A percentile compares a stretch with the other conserved stretches of the same genome.
phyloP scores from a whole-genome alignment of 2,113 vertebrate genomes.

The Pterocles orientalis region DNA sequence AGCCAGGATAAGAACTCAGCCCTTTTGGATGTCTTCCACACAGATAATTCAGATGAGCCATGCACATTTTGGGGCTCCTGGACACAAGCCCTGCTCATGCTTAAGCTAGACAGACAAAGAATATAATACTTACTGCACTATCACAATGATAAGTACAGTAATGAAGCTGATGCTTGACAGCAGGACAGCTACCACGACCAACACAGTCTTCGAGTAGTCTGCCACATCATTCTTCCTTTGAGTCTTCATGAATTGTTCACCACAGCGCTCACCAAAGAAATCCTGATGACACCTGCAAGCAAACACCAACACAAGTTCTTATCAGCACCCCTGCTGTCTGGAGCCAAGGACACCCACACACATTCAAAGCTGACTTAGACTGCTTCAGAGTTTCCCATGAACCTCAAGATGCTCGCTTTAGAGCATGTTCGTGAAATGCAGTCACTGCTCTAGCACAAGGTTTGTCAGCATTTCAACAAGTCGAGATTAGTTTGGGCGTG shows the following conservation, averaged over 20 bases:
- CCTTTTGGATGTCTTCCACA: background rate
- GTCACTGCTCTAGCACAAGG: background rate
- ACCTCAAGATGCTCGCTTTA: background rate
- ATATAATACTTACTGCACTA: slow-evolving; percentile 73
- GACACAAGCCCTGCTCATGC: background rate
- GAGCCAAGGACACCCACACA: slow-evolving; percentile 32
- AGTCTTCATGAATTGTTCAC: slow-evolving; percentile 79
- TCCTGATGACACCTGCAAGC: slow-evolving; percentile 75
- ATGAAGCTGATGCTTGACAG: slow-evolving; percentile 60
- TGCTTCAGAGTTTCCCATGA: slow-evolving; percentile 36
- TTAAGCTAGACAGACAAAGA: background rate
- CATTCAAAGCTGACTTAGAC: background rate
- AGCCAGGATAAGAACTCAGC: background rate
- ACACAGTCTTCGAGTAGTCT: slow-evolving; percentile 67
- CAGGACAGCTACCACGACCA: slow-evolving; percentile 68
- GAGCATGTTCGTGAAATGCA: slow-evolving; percentile 13
- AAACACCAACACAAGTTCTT: slow-evolving; percentile 61
- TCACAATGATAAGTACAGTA: slow-evolving; percentile 61
- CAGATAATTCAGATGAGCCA: background rate
- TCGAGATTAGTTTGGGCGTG: slow-evolving; percentile 62
- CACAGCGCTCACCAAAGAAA: slow-evolving; percentile 81
- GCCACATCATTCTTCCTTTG: slow-evolving; percentile 53
- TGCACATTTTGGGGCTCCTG: accelerated
- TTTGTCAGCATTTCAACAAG: slow-evolving; percentile 62
- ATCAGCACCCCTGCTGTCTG: background rate